A percentile compares a stretch with the other conserved stretches of the same genome.
Conservation (phyloP, 2,113 vertebrate species). For the Pseudolaguvia tuberculata region DNA sequence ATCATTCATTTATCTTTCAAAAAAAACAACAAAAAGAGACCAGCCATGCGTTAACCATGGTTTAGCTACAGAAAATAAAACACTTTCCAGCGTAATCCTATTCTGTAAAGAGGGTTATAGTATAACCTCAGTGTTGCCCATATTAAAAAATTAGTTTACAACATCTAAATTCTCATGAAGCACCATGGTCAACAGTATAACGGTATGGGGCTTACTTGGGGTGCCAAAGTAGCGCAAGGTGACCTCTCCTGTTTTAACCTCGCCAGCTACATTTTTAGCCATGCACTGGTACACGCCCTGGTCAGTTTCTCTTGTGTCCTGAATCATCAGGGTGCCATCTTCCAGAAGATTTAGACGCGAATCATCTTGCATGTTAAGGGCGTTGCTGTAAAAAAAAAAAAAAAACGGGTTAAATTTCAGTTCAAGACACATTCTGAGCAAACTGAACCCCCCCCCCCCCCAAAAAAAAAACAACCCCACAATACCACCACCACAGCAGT, state of each 20-base stretch:
- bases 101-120: not conserved
- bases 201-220: conserved; percentile 71
- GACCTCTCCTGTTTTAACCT: conserved; percentile 92
- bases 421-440: not conserved
- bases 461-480: too few species aligned
- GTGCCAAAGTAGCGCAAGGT: conserved; percentile 90
- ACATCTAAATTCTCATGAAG: not conserved
- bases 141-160: conserved; percentile 38
- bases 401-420: too few species aligned
- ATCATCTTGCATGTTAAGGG: conserved; percentile 91
- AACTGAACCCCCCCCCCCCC: too few species aligned
- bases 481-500: too few species aligned
- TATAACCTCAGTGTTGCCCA: not conserved
- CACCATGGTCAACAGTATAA: too few species aligned
- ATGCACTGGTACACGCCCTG: conserved; percentile 97
- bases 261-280: conserved; percentile 94
- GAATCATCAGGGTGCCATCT: conserved; percentile 95
- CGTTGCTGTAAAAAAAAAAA: conserved; percentile 67
- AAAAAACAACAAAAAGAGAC: too few species aligned
- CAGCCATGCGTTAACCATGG: too few species aligned
- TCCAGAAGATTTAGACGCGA: conserved; percentile 90
- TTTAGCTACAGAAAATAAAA: too few species aligned
- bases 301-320: conserved; percentile 89
- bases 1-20: too few species aligned
- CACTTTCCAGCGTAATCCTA: too few species aligned